Percentiles rank a stretch among this genome's conserved stretches.
Conservation (phyloP, 2,888 invertebrate species). For the Eristalinus aeneus region DNA sequence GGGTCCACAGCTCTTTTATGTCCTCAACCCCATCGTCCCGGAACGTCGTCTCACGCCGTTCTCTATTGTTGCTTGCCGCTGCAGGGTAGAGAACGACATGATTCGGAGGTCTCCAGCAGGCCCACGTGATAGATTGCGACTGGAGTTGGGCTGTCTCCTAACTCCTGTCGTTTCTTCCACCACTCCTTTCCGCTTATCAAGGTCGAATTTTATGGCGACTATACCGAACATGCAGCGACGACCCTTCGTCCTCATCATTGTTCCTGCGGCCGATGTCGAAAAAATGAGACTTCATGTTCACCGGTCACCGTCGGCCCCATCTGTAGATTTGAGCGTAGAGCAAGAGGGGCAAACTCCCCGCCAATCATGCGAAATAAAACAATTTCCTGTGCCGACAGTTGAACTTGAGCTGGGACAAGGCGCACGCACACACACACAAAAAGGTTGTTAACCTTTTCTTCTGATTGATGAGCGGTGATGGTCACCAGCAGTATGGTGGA, state of each 20-base stretch:
- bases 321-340: no score
- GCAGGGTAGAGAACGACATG: slow-evolving; percentile 2
- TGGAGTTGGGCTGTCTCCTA: slow-evolving; percentile 48
- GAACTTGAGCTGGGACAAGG: neutral
- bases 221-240: slow-evolving; percentile 1
- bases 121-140: slow-evolving; percentile 64
- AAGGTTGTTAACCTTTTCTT: neutral
- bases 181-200: neutral
- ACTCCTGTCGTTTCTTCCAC: neutral
- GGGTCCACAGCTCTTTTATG: slow-evolving; percentile 50
- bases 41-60: neutral
- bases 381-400: slow-evolving; percentile 50
- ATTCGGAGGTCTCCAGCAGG: slow-evolving; percentile 32
- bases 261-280: slow-evolving; percentile 16
- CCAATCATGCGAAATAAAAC: slow-evolving; percentile 47
- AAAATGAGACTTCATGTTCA: slow-evolving; percentile 35
- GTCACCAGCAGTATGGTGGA: neutral
- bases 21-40: neutral
- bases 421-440: neutral
- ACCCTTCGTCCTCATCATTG: slow-evolving; percentile 8
- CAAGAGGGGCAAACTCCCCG: slow-evolving; percentile 26
- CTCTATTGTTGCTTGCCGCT: neutral
- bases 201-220: neutral
- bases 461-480: neutral
- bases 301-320: slow-evolving; percentile 21